These are phyloP conservation scores for Neodontobutis hainanensis DNA, from an alignment of 2,113 vertebrate species.

Conservation along the genomic window DNA sequence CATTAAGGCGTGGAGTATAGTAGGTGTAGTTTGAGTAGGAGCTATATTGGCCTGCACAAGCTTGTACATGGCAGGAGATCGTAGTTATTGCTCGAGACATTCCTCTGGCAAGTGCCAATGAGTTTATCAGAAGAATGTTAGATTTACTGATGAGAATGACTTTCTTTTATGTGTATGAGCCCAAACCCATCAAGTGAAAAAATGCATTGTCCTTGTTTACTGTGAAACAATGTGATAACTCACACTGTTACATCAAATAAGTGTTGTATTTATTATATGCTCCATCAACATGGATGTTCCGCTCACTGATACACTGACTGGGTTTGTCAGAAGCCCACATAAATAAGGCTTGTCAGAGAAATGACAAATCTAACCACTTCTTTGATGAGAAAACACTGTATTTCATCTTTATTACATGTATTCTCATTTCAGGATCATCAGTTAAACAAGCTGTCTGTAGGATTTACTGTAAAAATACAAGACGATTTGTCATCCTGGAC, in stretches of 20 bases:
- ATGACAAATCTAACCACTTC: slow-evolving; percentile 1
- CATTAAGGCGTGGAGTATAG: slow-evolving; percentile 19
- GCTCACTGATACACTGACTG: slow-evolving; percentile 2
- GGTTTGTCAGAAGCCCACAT: neutral
- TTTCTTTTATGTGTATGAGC: slow-evolving; percentile 27
- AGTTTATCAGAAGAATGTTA: slow-evolving; percentile 68
- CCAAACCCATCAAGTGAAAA: slow-evolving; percentile 21
- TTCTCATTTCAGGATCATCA: neutral
- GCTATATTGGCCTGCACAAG: slow-evolving; percentile 49
- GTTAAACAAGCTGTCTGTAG: neutral
- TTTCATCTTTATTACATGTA: neutral
- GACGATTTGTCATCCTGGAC: too few relatives aligned
- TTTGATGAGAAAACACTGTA: neutral
- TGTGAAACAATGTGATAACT: slow-evolving; percentile 16
- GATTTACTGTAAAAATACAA: neutral
- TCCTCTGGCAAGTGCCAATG: slow-evolving; percentile 61
- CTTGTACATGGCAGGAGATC: slow-evolving; percentile 57
- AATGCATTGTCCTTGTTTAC: slow-evolving; percentile 36
- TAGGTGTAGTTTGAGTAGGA: slow-evolving; percentile 30
- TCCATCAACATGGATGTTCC: neutral
- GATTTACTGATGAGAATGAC: slow-evolving; percentile 55
- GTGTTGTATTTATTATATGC: neutral
- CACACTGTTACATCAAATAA: slow-evolving; percentile 17
- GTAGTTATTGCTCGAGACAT: slow-evolving; percentile 62
- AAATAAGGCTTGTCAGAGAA: slow-evolving; percentile 1